phyloP scores from a whole-genome alignment of 2,797 vertebrate genomes.

The Malacoraja senta region DNA sequence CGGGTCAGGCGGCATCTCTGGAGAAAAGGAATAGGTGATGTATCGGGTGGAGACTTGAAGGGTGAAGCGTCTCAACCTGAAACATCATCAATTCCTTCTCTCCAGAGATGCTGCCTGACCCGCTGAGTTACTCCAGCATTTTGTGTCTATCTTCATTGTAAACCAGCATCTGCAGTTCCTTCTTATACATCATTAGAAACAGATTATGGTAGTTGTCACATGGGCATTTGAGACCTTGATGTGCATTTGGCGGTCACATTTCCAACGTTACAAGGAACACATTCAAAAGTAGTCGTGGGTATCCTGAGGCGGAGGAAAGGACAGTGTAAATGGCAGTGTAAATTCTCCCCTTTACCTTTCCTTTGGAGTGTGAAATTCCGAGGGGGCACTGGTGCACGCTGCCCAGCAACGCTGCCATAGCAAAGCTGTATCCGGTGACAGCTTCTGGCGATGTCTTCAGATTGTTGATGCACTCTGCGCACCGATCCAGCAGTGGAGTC shows the following conservation, averaged over 20 bases:
- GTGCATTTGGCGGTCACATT: not conserved
- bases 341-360: slow-evolving; percentile 70
- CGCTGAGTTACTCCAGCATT: too few species aligned
- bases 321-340: not conserved
- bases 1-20: too few species aligned
- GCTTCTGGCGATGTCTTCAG: slow-evolving; percentile 94
- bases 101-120: too few species aligned
- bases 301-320: not conserved
- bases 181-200: not conserved
- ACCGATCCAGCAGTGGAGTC: slow-evolving; percentile 85
- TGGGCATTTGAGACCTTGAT: not conserved
- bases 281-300: not conserved
- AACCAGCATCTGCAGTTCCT: too few species aligned
- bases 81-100: too few species aligned
- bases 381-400: slow-evolving; percentile 92
- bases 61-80: too few species aligned
- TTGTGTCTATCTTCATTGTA: too few species aligned
- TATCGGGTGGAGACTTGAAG: too few species aligned
- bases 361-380: slow-evolving; percentile 93
- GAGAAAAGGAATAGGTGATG: too few species aligned
- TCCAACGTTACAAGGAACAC: not conserved
- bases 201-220: not conserved
- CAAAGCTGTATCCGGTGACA: slow-evolving; percentile 95
- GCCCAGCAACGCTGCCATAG: slow-evolving; percentile 90
- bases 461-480: slow-evolving; percentile 89